Evolutionary conservation across 1,140 invertebrate species (phyloP).

Genomic region (Diorhabda elongata): DNA sequence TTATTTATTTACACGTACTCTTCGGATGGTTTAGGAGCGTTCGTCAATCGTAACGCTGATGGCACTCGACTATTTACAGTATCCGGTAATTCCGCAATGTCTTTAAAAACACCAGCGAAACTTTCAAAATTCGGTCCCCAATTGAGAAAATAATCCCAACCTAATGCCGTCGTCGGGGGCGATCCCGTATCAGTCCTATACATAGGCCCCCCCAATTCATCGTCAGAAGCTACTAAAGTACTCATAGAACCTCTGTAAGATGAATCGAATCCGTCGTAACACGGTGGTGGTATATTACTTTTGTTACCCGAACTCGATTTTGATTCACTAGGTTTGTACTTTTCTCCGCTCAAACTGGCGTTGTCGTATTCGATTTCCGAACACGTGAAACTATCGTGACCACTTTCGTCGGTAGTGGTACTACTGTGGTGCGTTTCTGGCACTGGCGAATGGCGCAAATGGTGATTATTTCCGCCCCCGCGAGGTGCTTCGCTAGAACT

Average conservation of each 20-base stretch:
- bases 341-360: conserved; percentile 75
- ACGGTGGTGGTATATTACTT: conserved; percentile 65
- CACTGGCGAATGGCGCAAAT: conserved; percentile 64
- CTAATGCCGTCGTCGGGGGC: conserved; percentile 66
- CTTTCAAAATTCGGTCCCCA: conserved; percentile 96
- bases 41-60: conserved; percentile 61
- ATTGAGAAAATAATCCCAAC: conserved; percentile 91
- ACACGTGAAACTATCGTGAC: conserved; percentile 96
- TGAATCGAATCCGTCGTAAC: conserved; percentile 88
- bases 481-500: conserved; percentile 81
- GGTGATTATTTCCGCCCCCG: conserved; percentile 56
- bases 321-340: conserved; percentile 70
- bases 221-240: conserved; percentile 87
- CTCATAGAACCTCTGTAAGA: conserved; percentile 90
- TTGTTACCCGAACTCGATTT: conserved; percentile 51
- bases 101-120: conserved; percentile 91
- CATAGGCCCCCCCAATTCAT: conserved; percentile 71
- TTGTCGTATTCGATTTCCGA: conserved; percentile 97
- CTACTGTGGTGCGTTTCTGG: conserved; percentile 70
- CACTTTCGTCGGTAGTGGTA: conserved; percentile 89
- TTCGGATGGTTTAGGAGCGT: conserved; percentile 71
- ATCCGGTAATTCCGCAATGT: conserved; percentile 91
- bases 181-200: conserved; percentile 75
- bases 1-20: conserved; percentile 58
- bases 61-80: conserved; percentile 62